These are phyloP conservation scores for Fragum whitleyi DNA, from an alignment of 2,888 invertebrate species.

Conservation along the genomic window DNA sequence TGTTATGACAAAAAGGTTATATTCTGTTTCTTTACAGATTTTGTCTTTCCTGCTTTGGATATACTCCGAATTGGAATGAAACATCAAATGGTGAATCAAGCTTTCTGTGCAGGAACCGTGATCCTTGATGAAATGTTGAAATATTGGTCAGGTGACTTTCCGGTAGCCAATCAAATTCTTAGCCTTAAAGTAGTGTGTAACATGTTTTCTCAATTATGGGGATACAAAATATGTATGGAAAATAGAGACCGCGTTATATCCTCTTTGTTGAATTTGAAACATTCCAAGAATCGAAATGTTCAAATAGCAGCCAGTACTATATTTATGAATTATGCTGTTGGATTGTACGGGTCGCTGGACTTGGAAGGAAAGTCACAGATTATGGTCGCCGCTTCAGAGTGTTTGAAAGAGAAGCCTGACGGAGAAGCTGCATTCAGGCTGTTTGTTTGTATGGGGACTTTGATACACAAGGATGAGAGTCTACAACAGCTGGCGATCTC, in stretches of 20 bases:
- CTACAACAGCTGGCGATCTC: conserved; percentile 78
- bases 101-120: conserved; percentile 85
- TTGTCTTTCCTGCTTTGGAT: conserved; percentile 95
- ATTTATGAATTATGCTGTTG: conserved; percentile 90
- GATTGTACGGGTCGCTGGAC: conserved; percentile 71
- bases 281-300: conserved; percentile 82
- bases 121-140: conserved; percentile 85
- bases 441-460: conserved; percentile 92
- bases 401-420: conserved; percentile 86
- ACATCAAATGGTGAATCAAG: conserved; percentile 88
- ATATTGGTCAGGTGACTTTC: conserved; percentile 80
- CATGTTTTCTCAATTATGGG: conserved; percentile 89
- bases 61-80: conserved; percentile 93
- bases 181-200: conserved; percentile 89
- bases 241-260: conserved; percentile 76
- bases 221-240: conserved; percentile 74
- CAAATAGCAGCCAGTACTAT: conserved; percentile 92
- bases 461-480: conserved; percentile 85
- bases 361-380: conserved; percentile 79
- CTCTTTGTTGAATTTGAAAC: conserved; percentile 67
- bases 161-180: conserved; percentile 86
- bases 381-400: conserved; percentile 70
- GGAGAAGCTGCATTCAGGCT: conserved; percentile 91
- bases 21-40: conserved; percentile 87
- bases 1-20: too few relatives aligned